These are phyloP conservation scores for Actenoides lindsayi DNA, from an alignment of 2,113 vertebrate species.

Conservation along the genomic window DNA sequence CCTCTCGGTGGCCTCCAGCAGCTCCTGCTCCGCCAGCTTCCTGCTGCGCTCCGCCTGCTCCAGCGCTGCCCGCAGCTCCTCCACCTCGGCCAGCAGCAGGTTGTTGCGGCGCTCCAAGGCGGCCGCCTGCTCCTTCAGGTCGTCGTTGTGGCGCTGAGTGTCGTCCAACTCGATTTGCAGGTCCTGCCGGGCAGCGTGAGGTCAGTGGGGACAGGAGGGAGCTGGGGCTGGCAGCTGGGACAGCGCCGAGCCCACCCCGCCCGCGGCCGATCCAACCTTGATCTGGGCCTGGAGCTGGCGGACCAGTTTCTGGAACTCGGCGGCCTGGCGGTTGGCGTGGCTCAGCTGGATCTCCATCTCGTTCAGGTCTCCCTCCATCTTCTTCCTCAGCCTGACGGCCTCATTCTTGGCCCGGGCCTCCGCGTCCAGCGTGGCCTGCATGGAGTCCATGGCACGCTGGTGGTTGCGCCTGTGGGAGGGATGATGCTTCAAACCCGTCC, in stretches of 20 bases:
- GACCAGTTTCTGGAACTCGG: conserved; percentile 85
- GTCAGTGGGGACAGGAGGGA: not conserved
- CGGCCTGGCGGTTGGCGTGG: conserved; percentile 87
- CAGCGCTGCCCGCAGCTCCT: conserved; percentile 83
- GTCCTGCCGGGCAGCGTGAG: conserved; percentile 63
- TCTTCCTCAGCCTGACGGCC: conserved; percentile 90
- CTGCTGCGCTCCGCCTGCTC: conserved; percentile 88
- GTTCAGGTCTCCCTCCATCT: conserved; percentile 94
- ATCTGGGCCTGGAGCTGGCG: conserved; percentile 88
- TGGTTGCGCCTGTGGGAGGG: conserved; percentile 81
- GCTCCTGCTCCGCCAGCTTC: conserved; percentile 90
- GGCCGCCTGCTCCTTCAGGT: conserved; percentile 88
- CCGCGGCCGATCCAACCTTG: conserved; percentile 71
- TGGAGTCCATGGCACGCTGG: conserved; percentile 88
- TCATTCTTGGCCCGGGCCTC: conserved; percentile 90
- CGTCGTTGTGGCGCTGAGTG: conserved; percentile 80
- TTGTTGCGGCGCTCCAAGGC: conserved; percentile 86
- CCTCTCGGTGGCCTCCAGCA: conserved; percentile 87
- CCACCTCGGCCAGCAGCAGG: conserved; percentile 84
- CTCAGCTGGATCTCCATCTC: conserved; percentile 93
- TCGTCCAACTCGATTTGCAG: conserved; percentile 90
- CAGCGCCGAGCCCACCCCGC: not conserved
- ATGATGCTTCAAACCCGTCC: fast-evolving
- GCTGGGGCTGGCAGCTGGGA: not conserved
- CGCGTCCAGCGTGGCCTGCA: conserved; percentile 88